A percentile compares a stretch with the other conserved stretches of the same genome.
Conservation (phyloP, 2,888 invertebrate genomes). For the Sepiola atlantica region DNA sequence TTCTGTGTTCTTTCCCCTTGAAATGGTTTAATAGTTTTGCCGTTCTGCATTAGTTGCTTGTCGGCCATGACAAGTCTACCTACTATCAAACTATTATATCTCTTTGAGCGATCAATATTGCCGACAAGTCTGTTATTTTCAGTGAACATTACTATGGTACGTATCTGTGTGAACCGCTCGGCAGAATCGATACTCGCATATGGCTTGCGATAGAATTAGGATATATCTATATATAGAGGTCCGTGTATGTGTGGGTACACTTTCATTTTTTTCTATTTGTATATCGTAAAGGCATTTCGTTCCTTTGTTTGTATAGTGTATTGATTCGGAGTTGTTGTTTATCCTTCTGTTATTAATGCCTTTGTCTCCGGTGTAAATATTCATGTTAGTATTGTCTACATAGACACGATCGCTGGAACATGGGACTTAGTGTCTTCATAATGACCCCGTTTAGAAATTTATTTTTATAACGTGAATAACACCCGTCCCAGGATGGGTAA, state of each 20-base stretch:
- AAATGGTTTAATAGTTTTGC: constrained; percentile 24
- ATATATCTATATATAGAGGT: not conserved
- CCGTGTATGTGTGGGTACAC: not conserved
- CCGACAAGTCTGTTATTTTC: constrained; percentile 6
- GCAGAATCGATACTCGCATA: not conserved
- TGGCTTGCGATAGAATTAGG: not conserved
- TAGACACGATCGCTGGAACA: not conserved
- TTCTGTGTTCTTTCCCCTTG: not conserved
- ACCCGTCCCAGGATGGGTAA: no score
- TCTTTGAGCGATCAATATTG: not conserved
- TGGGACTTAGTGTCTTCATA: not conserved
- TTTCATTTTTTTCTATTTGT: not conserved
- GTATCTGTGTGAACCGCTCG: not conserved
- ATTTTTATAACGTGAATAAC: no score
- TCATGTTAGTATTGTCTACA: not conserved
- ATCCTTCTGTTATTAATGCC: not conserved
- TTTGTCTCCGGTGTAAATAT: not conserved
- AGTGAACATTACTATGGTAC: constrained; percentile 19
- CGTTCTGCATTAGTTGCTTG: not conserved
- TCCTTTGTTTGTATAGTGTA: not conserved
- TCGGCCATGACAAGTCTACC: constrained; percentile 2
- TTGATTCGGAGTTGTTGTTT: not conserved
- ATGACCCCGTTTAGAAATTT: not conserved
- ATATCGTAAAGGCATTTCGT: not conserved
- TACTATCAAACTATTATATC: constrained; percentile 1